Percentiles rank a stretch among this genome's conserved stretches.
Evolutionary conservation across 2,113 vertebrate genomes (phyloP).

Genomic region (Oceanites oceanicus): DNA sequence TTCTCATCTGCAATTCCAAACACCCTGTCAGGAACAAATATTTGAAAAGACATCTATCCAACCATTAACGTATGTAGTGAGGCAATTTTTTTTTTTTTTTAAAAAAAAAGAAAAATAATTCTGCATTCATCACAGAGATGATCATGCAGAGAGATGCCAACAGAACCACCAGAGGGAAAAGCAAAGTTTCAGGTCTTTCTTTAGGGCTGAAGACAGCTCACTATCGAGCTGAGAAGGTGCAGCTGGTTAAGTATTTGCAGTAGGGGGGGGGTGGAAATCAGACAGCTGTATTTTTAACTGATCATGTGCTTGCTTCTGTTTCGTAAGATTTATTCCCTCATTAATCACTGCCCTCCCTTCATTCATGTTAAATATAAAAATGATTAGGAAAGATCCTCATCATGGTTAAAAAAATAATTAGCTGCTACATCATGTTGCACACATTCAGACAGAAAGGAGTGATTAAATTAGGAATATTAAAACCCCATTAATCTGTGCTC

Average conservation of each 20-base stretch:
- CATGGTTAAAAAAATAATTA: constrained; percentile 93
- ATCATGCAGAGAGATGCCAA: background rate
- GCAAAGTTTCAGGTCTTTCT: constrained; percentile 49
- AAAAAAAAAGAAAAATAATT: background rate
- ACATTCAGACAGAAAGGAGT: constrained; percentile 83
- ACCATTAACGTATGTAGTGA: constrained; percentile 38
- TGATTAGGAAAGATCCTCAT: constrained; percentile 86
- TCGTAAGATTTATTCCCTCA: constrained; percentile 83
- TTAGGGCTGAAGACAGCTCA: constrained; percentile 13
- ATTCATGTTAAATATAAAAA: constrained; percentile 84
- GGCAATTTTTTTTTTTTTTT: background rate
- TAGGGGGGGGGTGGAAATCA: background rate
- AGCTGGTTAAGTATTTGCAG: constrained; percentile 42
- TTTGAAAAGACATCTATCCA: constrained; percentile 70
- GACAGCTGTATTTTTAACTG: constrained; percentile 62
- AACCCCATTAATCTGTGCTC: constrained; percentile 91
- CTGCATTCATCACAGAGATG: constrained; percentile 33
- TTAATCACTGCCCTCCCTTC: constrained; percentile 85
- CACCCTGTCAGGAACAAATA: constrained; percentile 68
- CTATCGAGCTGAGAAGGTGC: constrained; percentile 1
- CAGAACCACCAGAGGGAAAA: constrained; percentile 19
- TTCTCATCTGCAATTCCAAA: constrained; percentile 70
- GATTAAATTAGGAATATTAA: constrained; percentile 92
- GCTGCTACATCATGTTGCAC: constrained; percentile 84
- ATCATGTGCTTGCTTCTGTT: constrained; percentile 69